Evolutionary conservation across 2,888 invertebrate genomes (phyloP).

Genomic region (Platycheirus rosarum): DNA sequence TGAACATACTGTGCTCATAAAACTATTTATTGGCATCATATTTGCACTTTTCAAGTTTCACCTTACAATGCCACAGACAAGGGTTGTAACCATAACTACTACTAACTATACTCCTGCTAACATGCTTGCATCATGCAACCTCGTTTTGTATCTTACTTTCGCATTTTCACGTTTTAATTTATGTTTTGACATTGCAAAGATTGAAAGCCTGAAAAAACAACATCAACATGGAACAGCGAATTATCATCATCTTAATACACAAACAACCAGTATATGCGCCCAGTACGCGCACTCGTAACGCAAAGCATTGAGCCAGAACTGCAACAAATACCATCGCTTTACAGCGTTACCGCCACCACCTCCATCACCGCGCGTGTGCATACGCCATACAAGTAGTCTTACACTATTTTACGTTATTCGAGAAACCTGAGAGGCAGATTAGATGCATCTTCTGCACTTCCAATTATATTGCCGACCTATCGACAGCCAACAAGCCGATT

Average conservation of each 20-base stretch:
- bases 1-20: no score
- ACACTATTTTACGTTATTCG: slow-evolving; percentile 67
- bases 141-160: slow-evolving; percentile 54
- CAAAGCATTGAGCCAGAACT: slow-evolving; percentile 56
- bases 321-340: slow-evolving; percentile 54
- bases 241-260: slow-evolving; percentile 27
- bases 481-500: slow-evolving; percentile 66
- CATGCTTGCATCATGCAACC: slow-evolving; percentile 45
- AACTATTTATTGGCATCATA: neutral
- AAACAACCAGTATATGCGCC: slow-evolving; percentile 58
- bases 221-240: slow-evolving; percentile 42
- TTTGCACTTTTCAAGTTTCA: slow-evolving; percentile 5
- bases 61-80: slow-evolving; percentile 6
- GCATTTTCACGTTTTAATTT: slow-evolving; percentile 73
- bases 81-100: slow-evolving; percentile 40
- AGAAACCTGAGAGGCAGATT: slow-evolving; percentile 69
- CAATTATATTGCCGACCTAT: slow-evolving; percentile 74
- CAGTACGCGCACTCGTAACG: slow-evolving; percentile 55
- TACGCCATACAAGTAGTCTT: slow-evolving; percentile 46
- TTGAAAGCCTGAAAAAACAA: slow-evolving; percentile 55
- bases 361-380: slow-evolving; percentile 27
- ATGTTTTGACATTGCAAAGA: slow-evolving; percentile 73
- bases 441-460: slow-evolving; percentile 74
- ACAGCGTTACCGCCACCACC: slow-evolving; percentile 45
- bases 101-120: slow-evolving; percentile 11